Base-by-base conservation (phyloP, 2,797 vertebrate species). In the Poeciliopsis presidionis region DNA sequence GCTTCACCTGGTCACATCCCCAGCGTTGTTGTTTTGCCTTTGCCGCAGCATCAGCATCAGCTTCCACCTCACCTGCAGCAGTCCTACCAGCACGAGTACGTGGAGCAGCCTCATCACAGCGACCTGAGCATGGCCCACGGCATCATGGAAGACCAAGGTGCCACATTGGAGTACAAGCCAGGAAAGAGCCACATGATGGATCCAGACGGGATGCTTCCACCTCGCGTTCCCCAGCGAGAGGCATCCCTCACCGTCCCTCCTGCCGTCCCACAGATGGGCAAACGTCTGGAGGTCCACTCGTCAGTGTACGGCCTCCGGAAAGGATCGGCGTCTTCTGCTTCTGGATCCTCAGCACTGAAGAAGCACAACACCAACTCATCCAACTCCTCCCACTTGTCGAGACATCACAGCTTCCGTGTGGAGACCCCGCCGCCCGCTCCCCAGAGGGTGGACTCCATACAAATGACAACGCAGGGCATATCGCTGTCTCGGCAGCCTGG, bases 331-430 rank as follows among this genome's bases (percentile, higher is more conserved):
- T 92, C 93, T 5, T 87, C 88, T 4, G 91, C 91, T 36, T 93
- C 82, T 2, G 93, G 92, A 13, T 93, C 94, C 30, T 93, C 95
- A 0, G 95, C 43, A 51, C 95, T 96, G 69, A 96, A 96, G 89
- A 95, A 96, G 93, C 98, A 99, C 95, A 99, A 99, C 94, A 99
- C 98, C 91, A 99, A 99, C 96, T 99, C 98, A 70, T 99, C 98
- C 89, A 99, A 99, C 90, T 99, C 98, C 2, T 99, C 98, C 83
- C 98, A 98, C 91, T 95, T 99, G 91, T 96, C 98, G 82, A 95
- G 97, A 87, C 97, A 99, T 93, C 98, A 97, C 94, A 99, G 98
- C 94, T 98, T 99, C 94, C 95, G 96, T 53, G 96, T 96, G 25
- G 98, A 99, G 94, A 98, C 96, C 55, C 98, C 98, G 0, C 98